Conservation (phyloP, 1,140 invertebrate genomes). For the Nomia melanderi region DNA sequence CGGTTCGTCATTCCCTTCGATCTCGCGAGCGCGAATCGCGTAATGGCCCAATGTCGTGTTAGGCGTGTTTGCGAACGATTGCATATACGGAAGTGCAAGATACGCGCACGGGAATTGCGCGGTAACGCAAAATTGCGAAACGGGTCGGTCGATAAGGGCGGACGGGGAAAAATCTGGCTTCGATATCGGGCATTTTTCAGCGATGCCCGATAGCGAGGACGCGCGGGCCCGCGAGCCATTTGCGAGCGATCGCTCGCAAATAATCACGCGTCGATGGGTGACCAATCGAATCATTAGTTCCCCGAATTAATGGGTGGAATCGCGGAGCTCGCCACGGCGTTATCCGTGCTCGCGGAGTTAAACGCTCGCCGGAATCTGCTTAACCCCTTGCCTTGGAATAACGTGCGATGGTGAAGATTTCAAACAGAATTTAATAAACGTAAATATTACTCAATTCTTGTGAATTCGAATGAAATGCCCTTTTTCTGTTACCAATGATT, state of each 20-base stretch:
- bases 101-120: not conserved
- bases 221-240: not conserved
- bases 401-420: too few relatives aligned
- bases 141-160: conserved; percentile 18
- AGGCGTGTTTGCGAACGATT: not conserved
- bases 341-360: too few relatives aligned
- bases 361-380: too few relatives aligned
- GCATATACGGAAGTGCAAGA: conserved; percentile 5
- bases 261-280: not conserved
- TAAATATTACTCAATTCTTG: too few relatives aligned
- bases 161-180: not conserved
- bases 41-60: not conserved
- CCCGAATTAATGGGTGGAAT: too few relatives aligned
- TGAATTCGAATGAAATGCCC: too few relatives aligned
- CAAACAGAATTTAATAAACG: too few relatives aligned
- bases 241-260: conserved; percentile 1
- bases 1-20: too few relatives aligned
- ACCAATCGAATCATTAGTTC: not conserved
- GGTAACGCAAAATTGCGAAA: conserved; percentile 32
- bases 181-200: conserved; percentile 33
- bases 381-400: too few relatives aligned
- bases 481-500: too few relatives aligned
- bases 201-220: conserved; percentile 16
- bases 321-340: too few relatives aligned
- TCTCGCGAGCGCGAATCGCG: too few relatives aligned